These are phyloP conservation scores for Carassius gibelio DNA, from an alignment of 2,113 vertebrate species.

Conservation along the genomic window DNA sequence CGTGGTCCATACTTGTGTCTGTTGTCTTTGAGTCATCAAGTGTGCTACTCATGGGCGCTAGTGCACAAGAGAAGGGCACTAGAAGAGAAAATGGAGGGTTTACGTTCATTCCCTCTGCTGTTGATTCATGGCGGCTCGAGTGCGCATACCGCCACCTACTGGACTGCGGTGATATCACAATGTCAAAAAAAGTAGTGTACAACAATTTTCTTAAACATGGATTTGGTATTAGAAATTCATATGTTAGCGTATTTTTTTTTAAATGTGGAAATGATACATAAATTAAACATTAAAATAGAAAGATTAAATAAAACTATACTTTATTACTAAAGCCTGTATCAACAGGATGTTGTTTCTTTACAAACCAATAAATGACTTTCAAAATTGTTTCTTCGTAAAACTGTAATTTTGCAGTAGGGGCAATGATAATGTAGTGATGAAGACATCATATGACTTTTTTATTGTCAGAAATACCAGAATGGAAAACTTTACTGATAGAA, in stretches of 20 bases:
- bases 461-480: too few relatives aligned
- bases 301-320: too few relatives aligned
- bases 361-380: not conserved
- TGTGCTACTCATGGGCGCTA: slow-evolving; percentile 47
- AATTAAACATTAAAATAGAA: too few relatives aligned
- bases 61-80: slow-evolving; percentile 48
- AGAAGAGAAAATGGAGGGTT: slow-evolving; percentile 48
- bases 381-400: not conserved
- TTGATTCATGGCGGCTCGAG: not conserved
- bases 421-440: not conserved
- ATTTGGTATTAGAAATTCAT: not conserved
- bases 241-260: not conserved
- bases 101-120: not conserved
- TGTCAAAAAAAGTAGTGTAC: not conserved
- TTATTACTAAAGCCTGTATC: too few relatives aligned
- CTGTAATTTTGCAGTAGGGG: not conserved
- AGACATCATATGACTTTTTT: too few relatives aligned
- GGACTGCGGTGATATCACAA: not conserved
- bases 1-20: slow-evolving; percentile 52
- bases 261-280: not conserved
- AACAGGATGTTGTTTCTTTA: not conserved
- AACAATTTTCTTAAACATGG: not conserved
- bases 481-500: too few relatives aligned
- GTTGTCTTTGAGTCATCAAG: slow-evolving; percentile 44
- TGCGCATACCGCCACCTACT: not conserved